Evolutionary conservation across 2,113 vertebrate genomes (phyloP).

Genomic region (Maccullochella peelii): DNA sequence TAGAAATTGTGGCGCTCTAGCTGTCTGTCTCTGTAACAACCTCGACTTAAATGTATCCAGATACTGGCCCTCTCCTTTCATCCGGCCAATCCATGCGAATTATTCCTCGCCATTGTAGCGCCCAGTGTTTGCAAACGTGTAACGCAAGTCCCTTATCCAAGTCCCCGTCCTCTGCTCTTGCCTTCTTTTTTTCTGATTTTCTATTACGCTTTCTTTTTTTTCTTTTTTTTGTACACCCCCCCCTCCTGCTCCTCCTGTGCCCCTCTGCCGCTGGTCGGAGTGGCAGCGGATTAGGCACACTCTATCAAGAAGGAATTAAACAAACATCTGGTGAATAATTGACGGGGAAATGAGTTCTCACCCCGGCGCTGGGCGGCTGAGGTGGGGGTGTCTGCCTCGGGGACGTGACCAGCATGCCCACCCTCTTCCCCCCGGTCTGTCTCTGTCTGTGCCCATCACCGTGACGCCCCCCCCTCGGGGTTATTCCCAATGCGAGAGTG

Average conservation of each 20-base stretch:
- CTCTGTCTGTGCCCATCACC: constrained; percentile 3
- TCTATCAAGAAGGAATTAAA: constrained; percentile 86
- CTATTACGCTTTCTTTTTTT: constrained; percentile 66
- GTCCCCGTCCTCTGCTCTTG: constrained; percentile 7
- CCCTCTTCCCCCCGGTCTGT: background rate
- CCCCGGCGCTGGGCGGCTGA: constrained; percentile 53
- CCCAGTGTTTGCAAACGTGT: constrained; percentile 57
- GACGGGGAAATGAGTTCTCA: constrained; percentile 84
- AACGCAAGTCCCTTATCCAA: constrained; percentile 16
- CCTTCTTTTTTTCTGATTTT: constrained; percentile 54
- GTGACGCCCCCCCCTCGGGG: constrained; percentile 17
- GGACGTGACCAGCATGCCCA: constrained; percentile 77
- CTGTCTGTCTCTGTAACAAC: constrained; percentile 34
- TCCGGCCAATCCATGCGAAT: constrained; percentile 37
- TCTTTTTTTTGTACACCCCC: background rate
- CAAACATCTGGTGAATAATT: constrained; percentile 87
- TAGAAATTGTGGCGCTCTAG: background rate
- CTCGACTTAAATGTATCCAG: constrained; percentile 22
- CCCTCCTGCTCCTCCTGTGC: background rate
- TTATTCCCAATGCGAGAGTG: background rate
- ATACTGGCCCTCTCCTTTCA: constrained; percentile 38
- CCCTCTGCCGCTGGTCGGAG: constrained; percentile 59
- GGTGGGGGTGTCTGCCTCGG: constrained; percentile 36
- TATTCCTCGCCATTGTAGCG: constrained; percentile 41
- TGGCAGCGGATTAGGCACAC: constrained; percentile 83